These are phyloP conservation scores for Benthosema pterotum DNA, from an alignment of 2,797 vertebrate genomes.

Conservation along the genomic window DNA sequence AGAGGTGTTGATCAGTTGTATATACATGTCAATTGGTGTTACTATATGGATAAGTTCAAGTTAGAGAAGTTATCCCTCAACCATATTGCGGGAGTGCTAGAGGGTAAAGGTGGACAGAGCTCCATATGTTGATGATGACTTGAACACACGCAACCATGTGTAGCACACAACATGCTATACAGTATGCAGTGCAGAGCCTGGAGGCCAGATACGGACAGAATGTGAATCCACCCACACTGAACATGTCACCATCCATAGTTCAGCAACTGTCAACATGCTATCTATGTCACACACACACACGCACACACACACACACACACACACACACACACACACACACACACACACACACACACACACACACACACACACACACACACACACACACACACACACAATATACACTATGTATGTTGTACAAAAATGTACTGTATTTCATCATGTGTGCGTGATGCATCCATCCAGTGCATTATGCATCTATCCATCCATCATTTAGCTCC, in stretches of 20 bases:
- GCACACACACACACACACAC: constrained; percentile 1
- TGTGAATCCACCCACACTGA: constrained; percentile 58
- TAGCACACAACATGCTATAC: background rate
- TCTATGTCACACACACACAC: background rate
- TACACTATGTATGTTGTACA: too few relatives aligned
- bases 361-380: background rate
- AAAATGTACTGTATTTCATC: constrained; percentile 23
- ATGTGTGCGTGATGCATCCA: too few relatives aligned
- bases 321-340: background rate
- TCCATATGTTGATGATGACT: constrained; percentile 50
- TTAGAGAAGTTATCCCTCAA: constrained; percentile 28
- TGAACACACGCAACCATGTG: constrained; percentile 1
- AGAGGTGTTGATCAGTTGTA: too few relatives aligned
- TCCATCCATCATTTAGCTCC: background rate
- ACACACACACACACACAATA: too few relatives aligned
- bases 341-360: background rate
- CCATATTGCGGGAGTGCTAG: constrained; percentile 26
- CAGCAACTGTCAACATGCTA: constrained; percentile 15
- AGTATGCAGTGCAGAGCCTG: constrained; percentile 30
- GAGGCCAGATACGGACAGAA: constrained; percentile 52
- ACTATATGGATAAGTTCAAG: constrained; percentile 16
- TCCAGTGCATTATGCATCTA: too few relatives aligned
- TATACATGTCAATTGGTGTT: constrained; percentile 15
- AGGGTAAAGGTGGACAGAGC: constrained; percentile 50
- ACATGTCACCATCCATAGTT: constrained; percentile 50